A percentile compares a stretch with the other conserved stretches of the same genome.
Conservation (phyloP, 2,113 vertebrate species). For the Colaptes auratus region DNA sequence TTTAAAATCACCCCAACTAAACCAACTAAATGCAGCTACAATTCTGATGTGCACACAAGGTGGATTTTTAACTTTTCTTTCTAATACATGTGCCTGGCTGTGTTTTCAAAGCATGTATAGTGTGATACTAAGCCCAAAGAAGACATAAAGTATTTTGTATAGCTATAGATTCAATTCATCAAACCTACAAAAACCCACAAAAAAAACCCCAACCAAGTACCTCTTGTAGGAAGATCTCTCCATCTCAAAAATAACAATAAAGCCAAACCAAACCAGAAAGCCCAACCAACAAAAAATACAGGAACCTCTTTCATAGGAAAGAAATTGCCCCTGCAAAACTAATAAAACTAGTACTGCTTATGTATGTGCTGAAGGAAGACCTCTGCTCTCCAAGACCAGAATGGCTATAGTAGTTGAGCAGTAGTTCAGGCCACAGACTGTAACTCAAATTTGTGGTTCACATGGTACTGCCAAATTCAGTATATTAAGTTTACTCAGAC, state of each 20-base stretch:
- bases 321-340: neutral
- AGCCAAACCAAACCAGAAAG: accelerated
- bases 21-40: neutral
- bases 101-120: neutral
- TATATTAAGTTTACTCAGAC: neutral
- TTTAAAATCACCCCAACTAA: neutral
- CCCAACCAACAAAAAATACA: neutral
- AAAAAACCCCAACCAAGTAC: neutral
- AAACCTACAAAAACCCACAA: neutral
- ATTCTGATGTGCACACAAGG: neutral
- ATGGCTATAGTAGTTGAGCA: accelerated
- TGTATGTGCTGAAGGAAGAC: neutral
- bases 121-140: neutral
- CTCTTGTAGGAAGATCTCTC: too few relatives aligned
- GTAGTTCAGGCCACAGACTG: neutral
- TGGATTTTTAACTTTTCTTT: neutral
- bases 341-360: neutral
- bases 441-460: neutral
- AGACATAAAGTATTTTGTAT: neutral
- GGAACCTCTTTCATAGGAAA: neutral
- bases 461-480: neutral
- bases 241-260: accelerated
- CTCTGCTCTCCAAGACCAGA: neutral
- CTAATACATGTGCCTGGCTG: too few relatives aligned
- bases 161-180: neutral